Evolutionary conservation across 1,140 invertebrate genomes (phyloP), one percentile per base, ranked within the genome.

Genomic region (Eciton burchellii): DNA sequence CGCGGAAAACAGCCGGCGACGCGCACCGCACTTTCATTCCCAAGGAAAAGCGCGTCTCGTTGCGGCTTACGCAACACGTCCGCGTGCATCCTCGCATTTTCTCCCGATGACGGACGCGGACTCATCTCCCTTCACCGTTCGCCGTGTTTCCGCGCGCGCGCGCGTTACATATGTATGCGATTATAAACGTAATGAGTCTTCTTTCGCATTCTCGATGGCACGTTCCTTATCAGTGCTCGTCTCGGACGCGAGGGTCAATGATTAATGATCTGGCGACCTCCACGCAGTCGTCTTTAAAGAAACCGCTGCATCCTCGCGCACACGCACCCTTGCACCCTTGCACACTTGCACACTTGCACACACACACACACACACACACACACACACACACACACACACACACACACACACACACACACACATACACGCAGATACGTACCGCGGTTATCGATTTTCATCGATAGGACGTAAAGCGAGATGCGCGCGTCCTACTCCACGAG

Each of bases 151-250:
- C 57, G 47, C 21, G 47, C 56, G 35, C 56, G 29, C 74, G 49
- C 19, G 14, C 45, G 35, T 74, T 74, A 60, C 45, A n/a, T 12
- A 21, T 43, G 81, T 49, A 72, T 68, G 41, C 62, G 66, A 24
- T 73, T 65, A 29, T 12, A 65, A 82, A 71, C 21, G 16, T 74
- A 82, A 85, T 57, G 71, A 86, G 66, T 84, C 54, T 86, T 86
- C 85, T 60, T 81, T 85, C 83, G 76, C 86, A 66, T 89, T 88
- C 82, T 88, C 81, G 41, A 89, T 89, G 88, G 87, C 91, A 89
- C 91, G 87, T 91, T 92, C 90, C 89, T 35, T 89, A 87, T 91
- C 86, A 90, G 89, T 88, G 90, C 86, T 91, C 88, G 84, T 83
- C 86, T 87, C 90, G 83, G 60, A 77, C 26, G 52, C 60, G 73